phyloP scores from a whole-genome alignment of 2,888 invertebrate species.

The Mythimna loreyi region DNA sequence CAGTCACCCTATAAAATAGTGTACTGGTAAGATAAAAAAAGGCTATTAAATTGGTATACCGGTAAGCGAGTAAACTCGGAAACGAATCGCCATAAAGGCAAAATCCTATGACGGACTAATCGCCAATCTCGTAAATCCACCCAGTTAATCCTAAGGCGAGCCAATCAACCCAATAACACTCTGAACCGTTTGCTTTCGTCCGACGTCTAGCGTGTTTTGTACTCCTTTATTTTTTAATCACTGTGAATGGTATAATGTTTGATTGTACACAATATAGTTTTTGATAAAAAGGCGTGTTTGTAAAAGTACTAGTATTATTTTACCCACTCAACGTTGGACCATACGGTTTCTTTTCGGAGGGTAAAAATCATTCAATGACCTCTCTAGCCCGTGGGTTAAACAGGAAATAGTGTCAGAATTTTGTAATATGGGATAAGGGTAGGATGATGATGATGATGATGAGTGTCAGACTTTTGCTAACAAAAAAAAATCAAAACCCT shows the following conservation, averaged over 20 bases:
- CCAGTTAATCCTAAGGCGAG: constrained; percentile 21
- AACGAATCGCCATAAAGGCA: constrained; percentile 27
- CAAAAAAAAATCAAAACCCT: too few species aligned
- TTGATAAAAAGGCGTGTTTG: not conserved
- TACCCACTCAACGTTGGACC: too few species aligned
- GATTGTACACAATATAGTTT: not conserved
- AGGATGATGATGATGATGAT: too few species aligned
- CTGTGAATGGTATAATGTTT: not conserved
- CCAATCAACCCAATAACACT: constrained; percentile 38
- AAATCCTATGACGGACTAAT: constrained; percentile 25
- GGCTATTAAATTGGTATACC: not conserved
- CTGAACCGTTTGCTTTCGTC: constrained; percentile 21
- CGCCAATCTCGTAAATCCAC: constrained; percentile 24
- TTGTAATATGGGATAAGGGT: too few species aligned
- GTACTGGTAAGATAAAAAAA: too few species aligned
- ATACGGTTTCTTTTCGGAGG: too few species aligned
- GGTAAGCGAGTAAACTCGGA: not conserved
- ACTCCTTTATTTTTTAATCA: constrained; percentile 29
- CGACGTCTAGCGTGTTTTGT: constrained; percentile 3
- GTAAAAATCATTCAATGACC: too few species aligned
- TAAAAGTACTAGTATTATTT: too few species aligned
- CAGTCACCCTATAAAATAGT: too few species aligned
- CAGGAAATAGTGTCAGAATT: too few species aligned
- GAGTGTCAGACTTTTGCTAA: too few species aligned
- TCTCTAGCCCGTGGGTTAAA: too few species aligned